A percentile compares a stretch with the other conserved stretches of the same genome.
Evolutionary conservation across 2,797 vertebrate genomes (phyloP).

Genomic region (Saxicola maurus): DNA sequence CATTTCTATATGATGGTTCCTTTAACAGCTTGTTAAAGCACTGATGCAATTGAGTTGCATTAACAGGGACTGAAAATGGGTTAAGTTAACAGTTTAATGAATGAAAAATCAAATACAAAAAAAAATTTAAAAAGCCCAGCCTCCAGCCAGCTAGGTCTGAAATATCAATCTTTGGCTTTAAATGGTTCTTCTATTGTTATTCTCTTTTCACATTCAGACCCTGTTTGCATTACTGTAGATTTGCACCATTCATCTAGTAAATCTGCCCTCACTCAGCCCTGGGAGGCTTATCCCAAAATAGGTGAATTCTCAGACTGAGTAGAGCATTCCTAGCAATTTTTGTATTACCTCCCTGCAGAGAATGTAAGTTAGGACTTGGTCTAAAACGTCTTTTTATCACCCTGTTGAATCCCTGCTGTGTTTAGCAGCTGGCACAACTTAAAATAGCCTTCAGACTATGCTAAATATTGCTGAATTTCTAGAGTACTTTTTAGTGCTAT

Average conservation of each 20-base stretch:
- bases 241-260: background rate
- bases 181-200: conserved; percentile 1
- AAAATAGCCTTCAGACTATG: conserved; percentile 31
- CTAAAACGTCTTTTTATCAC: conserved; percentile 49
- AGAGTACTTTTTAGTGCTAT: background rate
- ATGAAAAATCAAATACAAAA: conserved; percentile 8
- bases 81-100: background rate
- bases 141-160: background rate
- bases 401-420: conserved; percentile 28
- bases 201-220: background rate
- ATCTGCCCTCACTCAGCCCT: background rate
- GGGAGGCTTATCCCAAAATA: background rate
- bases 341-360: background rate
- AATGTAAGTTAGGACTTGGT: background rate
- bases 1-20: background rate
- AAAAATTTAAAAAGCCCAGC: background rate
- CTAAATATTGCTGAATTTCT: conserved; percentile 36
- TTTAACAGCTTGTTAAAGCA: background rate
- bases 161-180: background rate
- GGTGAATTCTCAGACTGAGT: background rate
- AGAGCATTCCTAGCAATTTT: conserved; percentile 7
- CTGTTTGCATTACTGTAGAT: background rate
- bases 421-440: conserved; percentile 49
- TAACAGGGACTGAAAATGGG: background rate
- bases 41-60: background rate